Conservation (phyloP, 2,888 invertebrate genomes). For the Pseudeuparius sepicola region DNA sequence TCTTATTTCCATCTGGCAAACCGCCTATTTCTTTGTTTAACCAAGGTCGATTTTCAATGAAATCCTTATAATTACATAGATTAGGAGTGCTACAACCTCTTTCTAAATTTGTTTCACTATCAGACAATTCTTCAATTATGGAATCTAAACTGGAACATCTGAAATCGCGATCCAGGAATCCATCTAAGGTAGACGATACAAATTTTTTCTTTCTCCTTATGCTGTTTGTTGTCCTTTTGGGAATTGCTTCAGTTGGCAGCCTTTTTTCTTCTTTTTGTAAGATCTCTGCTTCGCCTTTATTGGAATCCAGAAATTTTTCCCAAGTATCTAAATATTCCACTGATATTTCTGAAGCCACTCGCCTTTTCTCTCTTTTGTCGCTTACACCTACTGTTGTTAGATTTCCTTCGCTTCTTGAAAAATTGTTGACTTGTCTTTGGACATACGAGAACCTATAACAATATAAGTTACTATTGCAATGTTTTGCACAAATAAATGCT, state of each 20-base stretch:
- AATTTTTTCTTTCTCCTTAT: slow-evolving; percentile 24
- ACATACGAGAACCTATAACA: no score
- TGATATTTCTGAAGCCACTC: slow-evolving; percentile 22
- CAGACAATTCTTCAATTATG: slow-evolving; percentile 15
- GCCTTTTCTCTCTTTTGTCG: slow-evolving; percentile 19
- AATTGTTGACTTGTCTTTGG: slow-evolving; percentile 23
- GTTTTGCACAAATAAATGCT: no score
- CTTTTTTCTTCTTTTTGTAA: slow-evolving; percentile 9
- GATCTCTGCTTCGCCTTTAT: slow-evolving; percentile 14
- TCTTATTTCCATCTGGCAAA: neutral
- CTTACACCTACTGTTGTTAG: neutral
- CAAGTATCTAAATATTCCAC: slow-evolving; percentile 25
- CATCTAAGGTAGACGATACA: slow-evolving; percentile 26
- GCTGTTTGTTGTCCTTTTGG: slow-evolving; percentile 19
- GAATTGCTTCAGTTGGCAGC: slow-evolving; percentile 10
- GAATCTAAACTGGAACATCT: slow-evolving; percentile 13
- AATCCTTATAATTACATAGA: no score
- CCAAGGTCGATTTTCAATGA: no score
- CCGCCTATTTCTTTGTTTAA: neutral
- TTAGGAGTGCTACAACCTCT: no score
- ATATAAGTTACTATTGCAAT: no score
- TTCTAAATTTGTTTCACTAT: no score
- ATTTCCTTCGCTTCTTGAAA: slow-evolving; percentile 16
- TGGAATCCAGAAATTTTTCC: slow-evolving; percentile 24
- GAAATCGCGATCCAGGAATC: slow-evolving; percentile 23